These are phyloP conservation scores for Heterohyrax brucei DNA, from an alignment of 2,797 vertebrate genomes.

Conservation along the genomic window DNA sequence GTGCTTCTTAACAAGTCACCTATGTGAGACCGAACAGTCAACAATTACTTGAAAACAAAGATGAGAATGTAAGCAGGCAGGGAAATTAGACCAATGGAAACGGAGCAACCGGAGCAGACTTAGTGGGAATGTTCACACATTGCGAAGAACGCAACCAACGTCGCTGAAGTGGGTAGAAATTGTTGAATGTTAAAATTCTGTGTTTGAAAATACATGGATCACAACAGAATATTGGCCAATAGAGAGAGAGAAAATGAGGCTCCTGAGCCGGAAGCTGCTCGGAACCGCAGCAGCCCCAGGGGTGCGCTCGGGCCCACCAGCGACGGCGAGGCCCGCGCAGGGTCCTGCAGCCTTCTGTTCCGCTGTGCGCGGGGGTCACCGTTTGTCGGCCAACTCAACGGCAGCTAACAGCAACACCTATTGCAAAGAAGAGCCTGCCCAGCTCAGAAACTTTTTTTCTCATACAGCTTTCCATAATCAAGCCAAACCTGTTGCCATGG, in stretches of 20 bases:
- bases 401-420: background rate
- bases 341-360: background rate
- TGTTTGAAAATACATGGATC: background rate
- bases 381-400: background rate
- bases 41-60: background rate
- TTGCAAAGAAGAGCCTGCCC: slow-evolving; percentile 15
- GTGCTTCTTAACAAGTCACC: background rate
- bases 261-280: background rate
- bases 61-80: background rate
- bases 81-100: background rate
- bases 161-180: background rate
- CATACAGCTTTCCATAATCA: background rate
- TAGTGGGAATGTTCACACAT: background rate
- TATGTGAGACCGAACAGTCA: background rate
- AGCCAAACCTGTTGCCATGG: too few relatives aligned
- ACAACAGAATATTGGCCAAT: background rate
- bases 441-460: slow-evolving; percentile 4
- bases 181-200: too few relatives aligned
- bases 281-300: background rate
- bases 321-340: background rate
- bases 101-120: background rate
- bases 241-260: background rate
- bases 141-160: background rate
- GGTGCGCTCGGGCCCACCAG: too few relatives aligned
- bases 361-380: background rate